phyloP scores from a whole-genome alignment of 1,140 invertebrate species.

The Globodera rostochiensis region DNA sequence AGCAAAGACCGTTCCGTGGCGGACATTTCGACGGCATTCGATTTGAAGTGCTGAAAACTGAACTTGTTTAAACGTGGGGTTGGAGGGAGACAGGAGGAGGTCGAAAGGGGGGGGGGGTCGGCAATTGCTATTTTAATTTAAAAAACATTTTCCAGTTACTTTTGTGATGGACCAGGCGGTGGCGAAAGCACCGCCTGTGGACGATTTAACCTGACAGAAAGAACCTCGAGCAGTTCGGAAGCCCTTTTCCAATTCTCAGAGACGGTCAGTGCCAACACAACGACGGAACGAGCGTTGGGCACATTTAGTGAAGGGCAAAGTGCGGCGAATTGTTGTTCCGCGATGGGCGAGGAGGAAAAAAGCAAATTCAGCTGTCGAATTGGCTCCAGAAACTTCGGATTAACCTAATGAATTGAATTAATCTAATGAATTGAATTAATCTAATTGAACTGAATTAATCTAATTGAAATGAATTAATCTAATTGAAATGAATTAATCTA shows the following conservation, averaged over 20 bases:
- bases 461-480: too few relatives aligned
- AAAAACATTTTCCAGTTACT: too few relatives aligned
- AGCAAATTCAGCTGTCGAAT: not conserved
- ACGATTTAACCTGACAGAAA: not conserved
- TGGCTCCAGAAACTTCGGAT: slow-evolving; percentile 5
- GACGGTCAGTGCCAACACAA: slow-evolving; percentile 13
- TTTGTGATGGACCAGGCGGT: too few relatives aligned
- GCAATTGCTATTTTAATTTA: too few relatives aligned
- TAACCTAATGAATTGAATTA: not conserved
- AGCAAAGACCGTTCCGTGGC: not conserved
- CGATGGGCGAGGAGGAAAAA: slow-evolving; percentile 13
- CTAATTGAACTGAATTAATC: too few relatives aligned
- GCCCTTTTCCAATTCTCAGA: slow-evolving; percentile 23
- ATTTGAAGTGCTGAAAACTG: not conserved
- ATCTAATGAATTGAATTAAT: too few relatives aligned
- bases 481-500: too few relatives aligned
- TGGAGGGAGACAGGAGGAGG: too few relatives aligned
- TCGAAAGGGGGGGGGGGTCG: too few relatives aligned
- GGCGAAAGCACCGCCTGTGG: too few relatives aligned
- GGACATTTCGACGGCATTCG: not conserved
- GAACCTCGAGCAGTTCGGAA: not conserved
- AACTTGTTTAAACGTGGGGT: not conserved
- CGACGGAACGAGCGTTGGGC: slow-evolving; percentile 2
- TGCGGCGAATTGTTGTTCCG: slow-evolving; percentile 11
- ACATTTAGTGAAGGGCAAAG: not conserved